These are phyloP conservation scores for Nowickia ferox DNA, from an alignment of 2,888 invertebrate species.

Conservation along the genomic window DNA sequence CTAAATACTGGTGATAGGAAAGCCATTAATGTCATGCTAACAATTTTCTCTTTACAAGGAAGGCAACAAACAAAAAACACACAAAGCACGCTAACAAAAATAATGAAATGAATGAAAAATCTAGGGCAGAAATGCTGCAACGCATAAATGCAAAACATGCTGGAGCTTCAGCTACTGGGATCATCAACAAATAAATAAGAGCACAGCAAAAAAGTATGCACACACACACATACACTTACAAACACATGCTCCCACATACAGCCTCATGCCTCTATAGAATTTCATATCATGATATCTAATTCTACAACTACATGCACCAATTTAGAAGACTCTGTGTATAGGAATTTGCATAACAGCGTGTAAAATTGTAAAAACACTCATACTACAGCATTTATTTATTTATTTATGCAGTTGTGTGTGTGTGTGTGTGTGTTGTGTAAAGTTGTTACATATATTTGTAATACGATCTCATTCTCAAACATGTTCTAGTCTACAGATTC, in stretches of 20 bases:
- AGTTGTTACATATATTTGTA: constrained; percentile 36
- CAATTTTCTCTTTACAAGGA: constrained; percentile 1
- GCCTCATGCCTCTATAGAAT: neutral
- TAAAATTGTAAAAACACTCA: constrained; percentile 56
- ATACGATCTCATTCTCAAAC: constrained; percentile 44
- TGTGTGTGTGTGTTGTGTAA: neutral
- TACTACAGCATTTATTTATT: neutral
- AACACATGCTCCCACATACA: neutral
- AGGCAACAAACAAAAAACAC: neutral
- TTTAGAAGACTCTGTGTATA: neutral
- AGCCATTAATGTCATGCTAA: constrained; percentile 61
- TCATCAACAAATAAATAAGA: constrained; percentile 55
- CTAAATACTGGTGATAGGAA: constrained; percentile 62
- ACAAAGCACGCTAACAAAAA: neutral
- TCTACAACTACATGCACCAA: constrained; percentile 1
- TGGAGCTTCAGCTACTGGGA: constrained; percentile 67
- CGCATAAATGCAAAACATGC: constrained; percentile 70
- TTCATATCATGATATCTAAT: neutral
- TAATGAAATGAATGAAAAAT: constrained; percentile 58
- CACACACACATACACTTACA: neutral
- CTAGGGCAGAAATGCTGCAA: constrained; percentile 70
- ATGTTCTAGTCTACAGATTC: constrained; percentile 18
- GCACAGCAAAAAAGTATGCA: neutral
- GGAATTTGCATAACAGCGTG: constrained; percentile 68
- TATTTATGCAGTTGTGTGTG: neutral